Evolutionary conservation across 2,113 vertebrate genomes (phyloP).

Genomic region (Neodon shergylaensis): DNA sequence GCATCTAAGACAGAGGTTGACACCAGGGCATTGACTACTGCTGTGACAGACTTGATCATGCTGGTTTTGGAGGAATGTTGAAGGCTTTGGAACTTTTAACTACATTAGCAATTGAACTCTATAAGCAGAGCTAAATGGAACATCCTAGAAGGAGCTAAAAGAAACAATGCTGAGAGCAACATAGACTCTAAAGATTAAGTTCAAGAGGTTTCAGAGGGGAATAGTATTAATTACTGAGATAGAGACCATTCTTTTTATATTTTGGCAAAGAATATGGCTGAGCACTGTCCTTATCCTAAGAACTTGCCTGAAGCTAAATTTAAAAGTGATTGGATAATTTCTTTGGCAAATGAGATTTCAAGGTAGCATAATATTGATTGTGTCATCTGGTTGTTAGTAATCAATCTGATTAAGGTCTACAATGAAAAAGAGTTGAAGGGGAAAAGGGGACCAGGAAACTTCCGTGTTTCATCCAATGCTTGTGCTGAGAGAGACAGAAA

Average conservation of each 20-base stretch:
- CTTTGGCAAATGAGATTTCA: not conserved
- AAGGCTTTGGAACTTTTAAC: not conserved
- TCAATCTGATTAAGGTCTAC: not conserved
- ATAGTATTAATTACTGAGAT: not conserved
- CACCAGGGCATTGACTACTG: not conserved
- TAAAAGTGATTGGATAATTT: not conserved
- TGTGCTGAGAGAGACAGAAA: not conserved
- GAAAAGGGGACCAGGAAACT: not conserved
- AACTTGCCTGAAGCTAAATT: not conserved
- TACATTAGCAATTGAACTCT: not conserved
- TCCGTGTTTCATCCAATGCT: not conserved
- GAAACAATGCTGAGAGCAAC: not conserved
- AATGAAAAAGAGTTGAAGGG: not conserved
- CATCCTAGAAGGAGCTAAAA: not conserved
- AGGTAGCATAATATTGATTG: not conserved
- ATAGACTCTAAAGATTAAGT: not conserved
- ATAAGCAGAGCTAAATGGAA: not conserved
- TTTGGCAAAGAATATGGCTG: not conserved
- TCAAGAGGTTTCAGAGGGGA: not conserved
- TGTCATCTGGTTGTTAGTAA: not conserved
- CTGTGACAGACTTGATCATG: not conserved
- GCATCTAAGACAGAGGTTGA: not conserved
- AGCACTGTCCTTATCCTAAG: not conserved
- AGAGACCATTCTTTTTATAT: not conserved
- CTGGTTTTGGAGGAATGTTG: not conserved